Evolutionary conservation across 2,113 vertebrate genomes (phyloP), one percentile per base, ranked within the genome.

Genomic region (Alligator sinensis): DNA sequence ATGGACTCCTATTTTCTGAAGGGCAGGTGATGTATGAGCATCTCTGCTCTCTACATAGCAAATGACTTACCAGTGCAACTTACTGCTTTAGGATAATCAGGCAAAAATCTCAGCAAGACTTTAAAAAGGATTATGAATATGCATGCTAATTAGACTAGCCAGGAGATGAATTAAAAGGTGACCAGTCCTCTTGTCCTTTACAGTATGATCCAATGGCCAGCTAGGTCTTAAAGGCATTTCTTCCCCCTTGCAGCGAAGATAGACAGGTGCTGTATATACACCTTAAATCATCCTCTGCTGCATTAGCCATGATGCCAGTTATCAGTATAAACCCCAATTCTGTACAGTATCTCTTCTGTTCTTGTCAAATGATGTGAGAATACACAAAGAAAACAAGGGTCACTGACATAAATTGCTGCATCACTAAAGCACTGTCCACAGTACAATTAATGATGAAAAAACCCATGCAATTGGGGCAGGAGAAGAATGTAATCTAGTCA

Each of bases 131-230:
- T 76, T 60, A 92, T 0, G 6, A 18, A 83, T 55, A 81, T 7
- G 11, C 7, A 1, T 0, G 1, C 62, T 11, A 74, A 64, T 78
- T 59, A 18, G 24, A 2, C 21, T 30, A 78, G 77, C n/a, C 25
- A 8, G 11, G 19, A 62, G 70, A 74, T 34, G 66, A 77, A 78
- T 2, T 11, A 38, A 47, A 88, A 57, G 34, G 62, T 54, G 77
- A 78, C 24, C 75, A 79, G 86, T 47, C 47, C 58, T 77, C 70
- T 38, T 62, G 2, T 60, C 80, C 62, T 47, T 55, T 21, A 18
- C 17, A 60, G 62, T 85, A 54, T 1, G 3, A 79, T 24, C 77
- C 77, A n/a, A 77, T 16, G 28, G 25, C 9, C 54, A n/a, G 11
- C 75, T 58, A 5, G 17, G 15, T 15, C 82, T 81, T 59, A 64